Evolutionary conservation across 2,113 vertebrate species (phyloP), one percentile per base, ranked within the genome.

Genomic region (Reinhardtius hippoglossoides): DNA sequence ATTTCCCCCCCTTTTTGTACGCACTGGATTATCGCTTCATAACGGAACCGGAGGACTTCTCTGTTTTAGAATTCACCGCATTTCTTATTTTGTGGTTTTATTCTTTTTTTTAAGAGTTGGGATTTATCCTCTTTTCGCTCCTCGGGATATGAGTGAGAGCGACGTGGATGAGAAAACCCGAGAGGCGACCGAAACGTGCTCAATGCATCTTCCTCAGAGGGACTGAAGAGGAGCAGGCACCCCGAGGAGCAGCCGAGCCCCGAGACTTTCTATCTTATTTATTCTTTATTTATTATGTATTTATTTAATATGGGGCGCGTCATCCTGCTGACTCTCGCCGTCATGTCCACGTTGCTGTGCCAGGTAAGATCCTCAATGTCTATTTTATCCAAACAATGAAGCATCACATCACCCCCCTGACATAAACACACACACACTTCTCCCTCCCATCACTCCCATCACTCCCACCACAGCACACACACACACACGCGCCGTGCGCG

Each of bases 291-390:
- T 92, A 93, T 90, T 71, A 91, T 91, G 88, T 89, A 91, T 92
- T 92, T 93, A 88, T 93, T 94, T 71, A 93, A 90, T 88, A 98
- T 99, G 98, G 96, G 94, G 92, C 93, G 94, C 87, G 88, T 83
- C 88, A 85, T 95, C 83, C 90, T 95, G 88, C 86, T 97, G 90
- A 87, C 93, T 77, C 91, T 96, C 6, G 85, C 91, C 67, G 89
- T 96, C 65, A 74, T 96, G 85, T 95, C 94, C 58, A 88, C 94
- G 87, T 86, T 98, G 75, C 92, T 96, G 82, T 95, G 94, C 78
- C 97, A 97, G 97, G 98, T 99, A 94, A 94, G 91, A 4, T 13
- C 3, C 71, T 23, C 42, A 60, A 42, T 46, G 67, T 40, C 26
- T 58, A 70, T 57, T 24, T 27, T 8, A 27, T 58, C 37, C 57